These are phyloP conservation scores for Brachionus calyciflorus DNA, from an alignment of 1,140 invertebrate species.

Conservation along the genomic window DNA sequence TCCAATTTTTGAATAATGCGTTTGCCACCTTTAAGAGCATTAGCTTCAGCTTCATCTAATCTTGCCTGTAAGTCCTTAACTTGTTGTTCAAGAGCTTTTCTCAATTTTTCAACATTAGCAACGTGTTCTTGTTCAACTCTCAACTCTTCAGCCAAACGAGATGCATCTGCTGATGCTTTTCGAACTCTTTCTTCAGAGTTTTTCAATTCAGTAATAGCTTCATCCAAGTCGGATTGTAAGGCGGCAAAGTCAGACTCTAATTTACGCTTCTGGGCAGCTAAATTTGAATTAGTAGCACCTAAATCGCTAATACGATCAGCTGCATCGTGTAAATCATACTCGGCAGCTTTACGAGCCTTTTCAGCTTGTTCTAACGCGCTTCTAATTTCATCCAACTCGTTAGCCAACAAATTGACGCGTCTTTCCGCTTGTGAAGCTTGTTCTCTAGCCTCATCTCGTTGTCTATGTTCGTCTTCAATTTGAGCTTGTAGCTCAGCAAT, in stretches of 20 bases:
- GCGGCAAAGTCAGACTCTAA: constrained; percentile 93
- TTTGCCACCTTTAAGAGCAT: constrained; percentile 96
- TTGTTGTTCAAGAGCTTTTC: constrained; percentile 91
- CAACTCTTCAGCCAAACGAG: constrained; percentile 92
- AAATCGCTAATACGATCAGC: constrained; percentile 95
- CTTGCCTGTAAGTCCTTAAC: constrained; percentile 96
- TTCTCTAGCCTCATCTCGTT: constrained; percentile 92
- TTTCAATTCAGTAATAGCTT: constrained; percentile 71
- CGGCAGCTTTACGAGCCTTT: constrained; percentile 88
- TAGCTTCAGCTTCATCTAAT: constrained; percentile 90
- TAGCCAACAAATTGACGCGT: constrained; percentile 86
- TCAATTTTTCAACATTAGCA: constrained; percentile 92
- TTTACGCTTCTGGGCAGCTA: constrained; percentile 93
- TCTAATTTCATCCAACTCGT: constrained; percentile 92
- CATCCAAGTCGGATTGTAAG: constrained; percentile 70
- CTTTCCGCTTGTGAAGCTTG: constrained; percentile 91
- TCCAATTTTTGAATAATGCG: constrained; percentile 68
- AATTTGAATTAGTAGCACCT: constrained; percentile 81
- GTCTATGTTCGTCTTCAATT: constrained; percentile 93
- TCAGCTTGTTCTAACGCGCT: constrained; percentile 87
- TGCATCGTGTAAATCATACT: constrained; percentile 90
- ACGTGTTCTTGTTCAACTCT: constrained; percentile 95
- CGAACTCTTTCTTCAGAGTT: constrained; percentile 94
- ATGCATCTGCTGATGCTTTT: constrained; percentile 80
- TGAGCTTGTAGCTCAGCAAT: constrained; percentile 66